Percentiles rank a stretch among this genome's conserved stretches.
phyloP scores from a whole-genome alignment of 2,797 vertebrate species.

The Mus minutoides region DNA sequence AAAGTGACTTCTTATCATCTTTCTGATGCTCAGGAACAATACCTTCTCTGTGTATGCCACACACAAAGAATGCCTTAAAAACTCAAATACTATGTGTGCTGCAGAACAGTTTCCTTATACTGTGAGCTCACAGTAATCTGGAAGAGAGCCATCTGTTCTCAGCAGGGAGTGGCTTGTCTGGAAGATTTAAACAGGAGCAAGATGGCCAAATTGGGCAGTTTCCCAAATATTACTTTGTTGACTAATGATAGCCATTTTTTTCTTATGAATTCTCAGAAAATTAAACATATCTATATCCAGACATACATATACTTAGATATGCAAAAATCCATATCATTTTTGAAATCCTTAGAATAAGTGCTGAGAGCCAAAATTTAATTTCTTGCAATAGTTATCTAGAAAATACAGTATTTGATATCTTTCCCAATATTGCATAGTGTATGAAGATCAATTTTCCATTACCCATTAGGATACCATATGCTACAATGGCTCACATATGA shows the following conservation, averaged over 20 bases:
- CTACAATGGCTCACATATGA: background rate
- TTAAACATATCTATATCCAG: conserved; percentile 20
- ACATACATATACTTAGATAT: conserved; percentile 1
- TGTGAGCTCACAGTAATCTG: background rate
- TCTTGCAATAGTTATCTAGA: background rate
- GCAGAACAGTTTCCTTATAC: background rate
- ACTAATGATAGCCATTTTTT: background rate
- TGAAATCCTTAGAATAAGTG: background rate
- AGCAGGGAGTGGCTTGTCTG: background rate
- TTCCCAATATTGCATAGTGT: background rate
- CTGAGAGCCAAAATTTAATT: background rate
- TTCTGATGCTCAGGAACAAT: background rate
- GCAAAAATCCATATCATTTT: conserved; percentile 39
- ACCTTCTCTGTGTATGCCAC: background rate
- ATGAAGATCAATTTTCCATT: background rate
- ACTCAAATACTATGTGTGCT: background rate
- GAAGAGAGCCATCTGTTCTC: background rate
- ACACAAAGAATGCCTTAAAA: background rate
- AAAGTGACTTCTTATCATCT: background rate
- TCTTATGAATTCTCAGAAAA: conserved; percentile 41
- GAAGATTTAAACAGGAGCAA: conserved; percentile 41
- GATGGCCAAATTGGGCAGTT: background rate
- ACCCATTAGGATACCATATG: background rate
- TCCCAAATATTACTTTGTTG: conserved; percentile 16
- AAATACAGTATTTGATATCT: background rate